Evolutionary conservation across 1,140 invertebrate genomes (phyloP).

Genomic region (Chionoecetes opilio): DNA sequence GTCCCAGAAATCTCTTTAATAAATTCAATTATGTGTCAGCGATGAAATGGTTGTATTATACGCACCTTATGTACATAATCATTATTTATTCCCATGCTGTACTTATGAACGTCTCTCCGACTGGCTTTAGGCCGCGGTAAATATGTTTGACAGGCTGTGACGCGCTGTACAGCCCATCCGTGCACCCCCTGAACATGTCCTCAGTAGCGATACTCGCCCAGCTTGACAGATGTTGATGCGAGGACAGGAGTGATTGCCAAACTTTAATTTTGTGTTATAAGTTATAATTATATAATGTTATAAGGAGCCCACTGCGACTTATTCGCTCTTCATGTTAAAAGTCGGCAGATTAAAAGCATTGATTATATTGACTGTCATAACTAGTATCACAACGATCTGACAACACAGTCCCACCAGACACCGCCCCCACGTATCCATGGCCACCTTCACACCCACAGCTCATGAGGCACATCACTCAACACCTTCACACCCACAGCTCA

Average conservation of each 20-base stretch:
- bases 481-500: no score
- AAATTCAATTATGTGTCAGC: background rate
- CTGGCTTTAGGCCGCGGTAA: background rate
- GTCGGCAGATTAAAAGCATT: background rate
- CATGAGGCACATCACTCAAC: no score
- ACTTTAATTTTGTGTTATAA: background rate
- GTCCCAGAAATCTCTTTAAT: no score
- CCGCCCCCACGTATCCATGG: background rate
- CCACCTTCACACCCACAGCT: no score
- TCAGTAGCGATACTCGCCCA: background rate
- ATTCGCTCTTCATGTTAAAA: background rate
- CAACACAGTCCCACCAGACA: background rate
- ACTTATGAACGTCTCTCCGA: no score
- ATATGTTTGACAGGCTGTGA: background rate
- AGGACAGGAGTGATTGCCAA: background rate
- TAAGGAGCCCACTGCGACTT: background rate
- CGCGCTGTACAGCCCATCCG: background rate
- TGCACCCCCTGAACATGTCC: background rate
- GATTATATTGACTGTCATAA: background rate
- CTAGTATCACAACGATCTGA: background rate
- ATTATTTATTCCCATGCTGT: background rate
- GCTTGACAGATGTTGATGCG: background rate
- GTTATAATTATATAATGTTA: no score
- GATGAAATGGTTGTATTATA: background rate
- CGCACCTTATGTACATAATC: background rate